Base-by-base conservation (phyloP, 2,113 vertebrate species). In the Cottus gobio region DNA sequence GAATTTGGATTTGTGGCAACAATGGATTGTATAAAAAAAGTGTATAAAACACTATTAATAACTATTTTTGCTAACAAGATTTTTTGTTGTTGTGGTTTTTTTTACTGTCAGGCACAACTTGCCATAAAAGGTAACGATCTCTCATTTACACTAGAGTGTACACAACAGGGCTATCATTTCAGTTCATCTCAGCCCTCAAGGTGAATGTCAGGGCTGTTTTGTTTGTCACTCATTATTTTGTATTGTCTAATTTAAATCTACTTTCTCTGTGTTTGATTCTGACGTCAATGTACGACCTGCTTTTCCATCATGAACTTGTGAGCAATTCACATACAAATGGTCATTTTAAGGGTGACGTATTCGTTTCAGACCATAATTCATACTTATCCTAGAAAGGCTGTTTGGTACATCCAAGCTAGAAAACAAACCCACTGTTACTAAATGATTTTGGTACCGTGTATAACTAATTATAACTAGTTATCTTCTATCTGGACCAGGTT, bases 401-500 rank as follows among this genome's bases (percentile, higher is more conserved):
- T 22, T 42, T 22, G 28, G 8, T 62, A 31, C 18, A 54, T 54
- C 58, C 31, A 71, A 10, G 20, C 11, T n/a, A 70, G n/a, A 61
- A 69, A 60, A 63, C 58, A 69, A 71, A 28, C 61, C 7, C 36
- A 68, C 36, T 77, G 78, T 74, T 54, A 75, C 15, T 58, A 63
- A 85, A 65, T 65, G 56, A 79, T 75, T 75, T 56, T 75, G 31
- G 42, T 26, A 34, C n/a, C n/a, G 48, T 83, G 88, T 82, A 79
- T 77, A 85, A 69, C 28, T 85, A 86, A 82, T 62, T 87, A 75
- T 73, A 71, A 80, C 61, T 2, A 26, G 30, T 62, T 74, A 79
- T 84, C 89, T 86, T 9, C 86, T 71, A 30, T 52, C 46, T 90
- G 86, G 84, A 82, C 50, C 11, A 24, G 34, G 61, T 85, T 68